Conservation (phyloP, 2,113 vertebrate genomes). For the Syrrhaptes paradoxus region DNA sequence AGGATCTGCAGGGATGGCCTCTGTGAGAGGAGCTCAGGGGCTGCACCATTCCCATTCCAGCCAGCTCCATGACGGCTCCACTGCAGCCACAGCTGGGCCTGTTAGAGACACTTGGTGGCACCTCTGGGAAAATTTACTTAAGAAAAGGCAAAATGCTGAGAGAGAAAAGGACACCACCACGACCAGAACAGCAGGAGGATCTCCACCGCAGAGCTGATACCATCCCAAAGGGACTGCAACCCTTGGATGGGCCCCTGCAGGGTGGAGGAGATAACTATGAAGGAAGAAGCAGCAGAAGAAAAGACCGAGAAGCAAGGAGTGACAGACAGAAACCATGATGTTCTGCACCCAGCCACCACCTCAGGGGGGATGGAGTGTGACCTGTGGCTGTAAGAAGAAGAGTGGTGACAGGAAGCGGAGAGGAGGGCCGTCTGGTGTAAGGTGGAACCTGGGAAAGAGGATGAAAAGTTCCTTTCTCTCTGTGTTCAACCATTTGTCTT, state of each 20-base stretch:
- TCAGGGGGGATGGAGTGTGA: not conserved
- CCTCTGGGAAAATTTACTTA: not conserved
- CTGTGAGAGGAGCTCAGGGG: not conserved
- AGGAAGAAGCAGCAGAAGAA: not conserved
- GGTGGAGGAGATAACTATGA: not conserved
- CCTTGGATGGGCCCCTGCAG: not conserved
- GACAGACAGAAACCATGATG: not conserved
- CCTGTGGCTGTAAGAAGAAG: rapidly evolving
- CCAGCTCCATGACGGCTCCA: not conserved
- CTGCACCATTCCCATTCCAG: not conserved
- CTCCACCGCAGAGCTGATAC: not conserved
- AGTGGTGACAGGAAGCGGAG: not conserved
- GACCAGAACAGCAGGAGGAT: not conserved
- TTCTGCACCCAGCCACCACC: not conserved
- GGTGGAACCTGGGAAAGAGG: not conserved
- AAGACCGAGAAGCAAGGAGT: not conserved
- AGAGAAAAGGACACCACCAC: not conserved
- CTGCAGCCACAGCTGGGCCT: too few relatives aligned
- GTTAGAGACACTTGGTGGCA: not conserved
- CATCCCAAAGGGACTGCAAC: not conserved
- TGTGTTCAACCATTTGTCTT: not conserved
- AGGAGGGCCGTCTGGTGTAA: not conserved
- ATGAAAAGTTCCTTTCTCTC: not conserved
- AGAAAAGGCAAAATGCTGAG: not conserved
- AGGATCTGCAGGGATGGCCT: not conserved